These are phyloP conservation scores for Patella depressa DNA, from an alignment of 2,888 invertebrate species.

Conservation along the genomic window DNA sequence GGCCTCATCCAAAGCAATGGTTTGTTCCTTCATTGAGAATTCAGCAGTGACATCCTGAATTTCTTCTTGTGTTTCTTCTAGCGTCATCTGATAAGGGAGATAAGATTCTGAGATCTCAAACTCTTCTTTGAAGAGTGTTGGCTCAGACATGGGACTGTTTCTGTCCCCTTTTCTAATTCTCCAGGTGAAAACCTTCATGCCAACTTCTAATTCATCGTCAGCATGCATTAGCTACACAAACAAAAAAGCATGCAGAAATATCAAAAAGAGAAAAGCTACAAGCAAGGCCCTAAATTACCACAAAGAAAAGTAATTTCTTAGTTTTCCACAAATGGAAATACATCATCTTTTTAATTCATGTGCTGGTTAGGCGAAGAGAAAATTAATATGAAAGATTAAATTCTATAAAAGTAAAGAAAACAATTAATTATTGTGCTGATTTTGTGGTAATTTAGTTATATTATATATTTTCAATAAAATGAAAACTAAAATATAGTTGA, in stretches of 20 bases:
- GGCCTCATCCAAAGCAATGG: not conserved
- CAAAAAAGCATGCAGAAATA: constrained; percentile 23
- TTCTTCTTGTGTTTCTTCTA: not conserved
- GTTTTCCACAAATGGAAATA: too few relatives aligned
- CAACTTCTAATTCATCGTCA: constrained; percentile 36
- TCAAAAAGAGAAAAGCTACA: constrained; percentile 3
- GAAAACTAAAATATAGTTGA: too few relatives aligned
- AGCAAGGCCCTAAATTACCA: too few relatives aligned
- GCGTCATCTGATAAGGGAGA: not conserved
- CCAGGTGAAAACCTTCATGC: constrained; percentile 43
- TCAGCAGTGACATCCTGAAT: constrained; percentile 19
- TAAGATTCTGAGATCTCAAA: constrained; percentile 17
- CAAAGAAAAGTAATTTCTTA: too few relatives aligned
- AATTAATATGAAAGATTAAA: too few relatives aligned
- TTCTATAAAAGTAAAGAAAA: too few relatives aligned
- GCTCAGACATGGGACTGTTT: not conserved
- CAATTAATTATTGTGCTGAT: too few relatives aligned
- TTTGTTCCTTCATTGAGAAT: not conserved
- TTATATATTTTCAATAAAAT: too few relatives aligned
- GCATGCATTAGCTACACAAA: constrained; percentile 46
- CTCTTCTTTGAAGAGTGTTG: constrained; percentile 12
- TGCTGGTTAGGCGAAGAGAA: too few relatives aligned
- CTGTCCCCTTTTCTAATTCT: constrained; percentile 39
- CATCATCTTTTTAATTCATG: too few relatives aligned
- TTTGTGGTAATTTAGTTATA: too few relatives aligned